Conservation (phyloP, 2,888 invertebrate species). For the Holacanthella duospinosa region DNA sequence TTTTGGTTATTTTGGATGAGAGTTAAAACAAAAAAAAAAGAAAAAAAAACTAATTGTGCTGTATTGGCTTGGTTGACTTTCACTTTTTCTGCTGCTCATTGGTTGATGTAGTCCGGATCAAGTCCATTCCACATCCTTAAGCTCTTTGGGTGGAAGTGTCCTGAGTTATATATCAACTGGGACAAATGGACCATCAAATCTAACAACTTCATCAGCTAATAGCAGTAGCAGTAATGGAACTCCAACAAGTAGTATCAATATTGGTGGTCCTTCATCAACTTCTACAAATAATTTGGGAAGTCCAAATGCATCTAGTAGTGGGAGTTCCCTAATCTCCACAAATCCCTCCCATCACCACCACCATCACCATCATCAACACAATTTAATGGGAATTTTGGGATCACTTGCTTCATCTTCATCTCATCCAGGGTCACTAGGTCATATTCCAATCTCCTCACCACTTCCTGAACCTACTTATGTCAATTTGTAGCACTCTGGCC, state of each 20-base stretch:
- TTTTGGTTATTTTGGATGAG: neutral
- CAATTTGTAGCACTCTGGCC: conserved; percentile 67
- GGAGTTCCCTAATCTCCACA: neutral
- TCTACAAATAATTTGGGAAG: neutral
- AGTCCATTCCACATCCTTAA: conserved; percentile 9
- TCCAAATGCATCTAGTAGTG: neutral
- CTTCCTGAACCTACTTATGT: conserved; percentile 83
- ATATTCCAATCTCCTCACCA: conserved; percentile 43
- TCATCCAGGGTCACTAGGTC: conserved; percentile 40
- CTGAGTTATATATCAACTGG: conserved; percentile 1
- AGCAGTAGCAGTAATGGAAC: conserved; percentile 3
- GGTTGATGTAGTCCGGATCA: conserved; percentile 9
- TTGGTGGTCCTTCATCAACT: conserved; percentile 1
- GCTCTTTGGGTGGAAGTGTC: neutral
- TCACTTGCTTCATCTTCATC: conserved; percentile 7
- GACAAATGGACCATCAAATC: neutral
- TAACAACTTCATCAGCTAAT: neutral
- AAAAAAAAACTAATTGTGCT: conserved; percentile 1
- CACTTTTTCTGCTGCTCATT: conserved; percentile 5
- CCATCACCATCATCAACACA: conserved; percentile 14
- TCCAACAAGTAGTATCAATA: conserved; percentile 9
- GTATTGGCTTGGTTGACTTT: conserved; percentile 8
- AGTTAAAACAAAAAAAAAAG: too few relatives aligned
- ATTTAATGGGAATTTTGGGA: conserved; percentile 19
- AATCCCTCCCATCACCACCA: too few relatives aligned